These are phyloP conservation scores for Acrocephalus arundinaceus DNA, from an alignment of 2,113 vertebrate genomes.

Conservation along the genomic window DNA sequence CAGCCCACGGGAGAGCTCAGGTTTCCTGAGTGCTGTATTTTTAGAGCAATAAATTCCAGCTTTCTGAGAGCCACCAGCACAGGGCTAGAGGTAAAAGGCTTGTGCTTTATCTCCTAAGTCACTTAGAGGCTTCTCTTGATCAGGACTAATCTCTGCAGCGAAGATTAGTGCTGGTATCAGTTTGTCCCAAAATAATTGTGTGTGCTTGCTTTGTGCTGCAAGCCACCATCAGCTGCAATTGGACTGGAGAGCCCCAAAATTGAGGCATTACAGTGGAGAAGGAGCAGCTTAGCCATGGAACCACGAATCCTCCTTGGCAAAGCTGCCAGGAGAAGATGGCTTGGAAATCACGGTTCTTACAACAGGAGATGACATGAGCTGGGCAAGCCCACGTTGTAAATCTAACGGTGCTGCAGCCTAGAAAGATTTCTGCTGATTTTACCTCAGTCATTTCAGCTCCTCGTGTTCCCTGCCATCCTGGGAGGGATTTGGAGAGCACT, in stretches of 20 bases:
- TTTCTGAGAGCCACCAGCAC: background rate
- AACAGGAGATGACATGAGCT: background rate
- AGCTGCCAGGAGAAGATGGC: background rate
- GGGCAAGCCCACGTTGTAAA: background rate
- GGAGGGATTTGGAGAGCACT: background rate
- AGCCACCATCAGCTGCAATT: background rate
- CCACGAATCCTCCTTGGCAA: background rate
- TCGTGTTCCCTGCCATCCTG: background rate
- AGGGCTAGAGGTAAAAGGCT: conserved; percentile 28
- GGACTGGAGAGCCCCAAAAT: background rate
- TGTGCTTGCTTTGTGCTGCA: background rate
- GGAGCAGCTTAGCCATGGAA: background rate
- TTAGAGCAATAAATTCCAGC: background rate
- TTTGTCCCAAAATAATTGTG: conserved; percentile 47
- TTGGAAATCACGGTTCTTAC: background rate
- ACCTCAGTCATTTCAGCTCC: background rate
- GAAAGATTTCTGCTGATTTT: background rate
- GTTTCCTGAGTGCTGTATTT: background rate
- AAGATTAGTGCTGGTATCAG: conserved; percentile 56
- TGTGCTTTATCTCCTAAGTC: conserved; percentile 23
- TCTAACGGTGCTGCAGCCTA: background rate
- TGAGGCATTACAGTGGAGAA: background rate
- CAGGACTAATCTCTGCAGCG: conserved; percentile 50
- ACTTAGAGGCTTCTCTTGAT: conserved; percentile 40
- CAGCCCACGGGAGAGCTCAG: background rate